Base-by-base conservation (phyloP, 2,888 invertebrate genomes). In the Mycalesis mineus region DNA sequence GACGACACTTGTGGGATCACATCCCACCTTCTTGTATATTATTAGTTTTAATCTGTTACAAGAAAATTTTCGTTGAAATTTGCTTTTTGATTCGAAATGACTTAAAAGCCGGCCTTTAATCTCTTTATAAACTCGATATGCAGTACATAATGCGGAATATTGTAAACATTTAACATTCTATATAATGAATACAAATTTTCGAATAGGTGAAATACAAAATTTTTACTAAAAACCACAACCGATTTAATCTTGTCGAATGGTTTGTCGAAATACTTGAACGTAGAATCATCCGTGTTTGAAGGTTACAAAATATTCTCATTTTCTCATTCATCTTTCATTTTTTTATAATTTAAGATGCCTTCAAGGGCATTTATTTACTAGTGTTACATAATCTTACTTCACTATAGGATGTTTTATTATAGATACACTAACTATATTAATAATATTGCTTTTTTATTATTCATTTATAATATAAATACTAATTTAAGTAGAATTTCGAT, bases 141-240 rank as follows among this genome's bases (percentile, higher is more conserved):
- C 5, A 22, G 22, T 22, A 22, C 5, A 22, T 4, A 22, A 4
- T 22, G 22, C 22, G n/a, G n/a, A n/a, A 22, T 22, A 5, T 22
- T 36, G 11, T 36, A 36, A 9, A 33, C 9, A 33, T 47, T 41
- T 41, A 29, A 54, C 39, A 47, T 41, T 41, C 42, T 37, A 36
- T 37, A 54, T 37, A 54, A 9, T 45, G 37, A 41, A 54, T 57
- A 33, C 37, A 36, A 22, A 15, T 41, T 22, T 41, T 15, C 8
- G 29, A 31, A 13, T 29, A 13, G 7, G 1, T 0, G 9, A 15
- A 33, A 33, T 14, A 31, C 8, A 13, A 47, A 31, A 33, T 44
- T 15, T 44, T 15, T 29, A 31, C 14, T 22, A 9, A 41, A 17
- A 29, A 41, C 14, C 29, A 29, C 29, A 51, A 40, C 41, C 29